Evolutionary conservation across 2,113 vertebrate genomes (phyloP).

Genomic region (Lipotes vexillifer): DNA sequence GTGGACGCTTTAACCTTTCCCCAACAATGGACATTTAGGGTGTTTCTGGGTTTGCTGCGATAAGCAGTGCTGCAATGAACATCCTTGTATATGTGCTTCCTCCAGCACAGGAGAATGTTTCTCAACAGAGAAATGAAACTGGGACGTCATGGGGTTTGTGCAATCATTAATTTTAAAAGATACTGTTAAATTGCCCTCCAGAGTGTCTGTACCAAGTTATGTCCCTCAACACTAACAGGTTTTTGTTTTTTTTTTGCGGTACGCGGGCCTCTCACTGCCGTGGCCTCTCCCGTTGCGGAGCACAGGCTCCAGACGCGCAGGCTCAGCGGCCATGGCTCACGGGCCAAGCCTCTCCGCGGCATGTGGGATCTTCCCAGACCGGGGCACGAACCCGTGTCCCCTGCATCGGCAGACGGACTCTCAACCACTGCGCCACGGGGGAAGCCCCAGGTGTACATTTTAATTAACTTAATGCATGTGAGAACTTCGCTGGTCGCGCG

Average conservation of each 20-base stretch:
- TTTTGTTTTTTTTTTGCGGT: too few species aligned
- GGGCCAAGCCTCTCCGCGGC: fast-evolving
- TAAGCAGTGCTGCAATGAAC: neutral
- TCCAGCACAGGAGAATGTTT: neutral
- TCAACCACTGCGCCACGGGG: too few species aligned
- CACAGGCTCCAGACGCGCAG: too few species aligned
- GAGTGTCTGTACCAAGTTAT: neutral
- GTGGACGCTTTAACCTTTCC: neutral
- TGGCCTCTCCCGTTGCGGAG: too few species aligned
- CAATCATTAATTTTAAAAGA: neutral
- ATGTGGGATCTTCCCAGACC: too few species aligned
- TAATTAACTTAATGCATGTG: conserved; percentile 85
- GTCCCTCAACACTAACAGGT: neutral
- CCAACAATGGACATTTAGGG: neutral
- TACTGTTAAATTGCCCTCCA: neutral
- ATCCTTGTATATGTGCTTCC: neutral
- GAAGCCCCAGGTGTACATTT: conserved; percentile 76
- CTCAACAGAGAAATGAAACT: neutral
- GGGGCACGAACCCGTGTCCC: too few species aligned
- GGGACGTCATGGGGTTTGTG: neutral
- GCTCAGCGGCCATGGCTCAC: too few species aligned
- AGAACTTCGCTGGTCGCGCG: conserved; percentile 83
- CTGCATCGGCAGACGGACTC: too few species aligned
- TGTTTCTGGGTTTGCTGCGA: neutral
- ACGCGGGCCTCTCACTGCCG: too few species aligned